These are phyloP conservation scores for Mormyrus iriodes DNA, from an alignment of 2,113 vertebrate genomes.

Conservation along the genomic window DNA sequence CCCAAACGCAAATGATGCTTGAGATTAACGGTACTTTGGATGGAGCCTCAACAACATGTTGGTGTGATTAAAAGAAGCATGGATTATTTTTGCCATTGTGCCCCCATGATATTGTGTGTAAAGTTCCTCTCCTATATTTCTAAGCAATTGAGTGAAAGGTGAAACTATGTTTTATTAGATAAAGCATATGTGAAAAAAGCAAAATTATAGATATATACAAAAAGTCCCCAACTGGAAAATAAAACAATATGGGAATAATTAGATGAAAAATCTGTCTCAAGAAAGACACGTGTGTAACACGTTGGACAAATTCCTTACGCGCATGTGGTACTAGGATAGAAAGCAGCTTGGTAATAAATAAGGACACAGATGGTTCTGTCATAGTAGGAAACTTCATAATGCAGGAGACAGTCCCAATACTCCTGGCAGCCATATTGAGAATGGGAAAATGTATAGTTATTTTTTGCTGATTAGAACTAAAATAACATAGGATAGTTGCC, in stretches of 20 bases:
- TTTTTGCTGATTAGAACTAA: background rate
- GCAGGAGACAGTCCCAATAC: background rate
- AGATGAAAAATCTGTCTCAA: background rate
- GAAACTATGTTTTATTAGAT: background rate
- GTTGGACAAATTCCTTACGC: background rate
- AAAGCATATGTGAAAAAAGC: background rate
- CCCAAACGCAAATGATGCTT: background rate
- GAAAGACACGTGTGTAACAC: background rate
- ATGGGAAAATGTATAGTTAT: background rate
- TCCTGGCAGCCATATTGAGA: background rate
- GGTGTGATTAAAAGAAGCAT: background rate
- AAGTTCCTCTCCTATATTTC: background rate
- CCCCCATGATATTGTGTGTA: background rate
- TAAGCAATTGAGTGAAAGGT: background rate
- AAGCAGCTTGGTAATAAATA: background rate
- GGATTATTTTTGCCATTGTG: background rate
- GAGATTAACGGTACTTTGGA: background rate
- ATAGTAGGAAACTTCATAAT: background rate
- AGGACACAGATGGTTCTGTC: background rate
- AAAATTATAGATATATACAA: background rate
- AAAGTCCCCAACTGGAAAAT: background rate
- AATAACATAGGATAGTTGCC: background rate
- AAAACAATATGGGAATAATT: background rate
- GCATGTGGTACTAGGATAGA: conserved; percentile 5
- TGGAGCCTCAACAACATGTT: background rate